A percentile compares a stretch with the other conserved stretches of the same genome.
These are phyloP conservation scores for Erannis defoliaria DNA, from an alignment of 2,888 invertebrate genomes.

Conservation along the genomic window DNA sequence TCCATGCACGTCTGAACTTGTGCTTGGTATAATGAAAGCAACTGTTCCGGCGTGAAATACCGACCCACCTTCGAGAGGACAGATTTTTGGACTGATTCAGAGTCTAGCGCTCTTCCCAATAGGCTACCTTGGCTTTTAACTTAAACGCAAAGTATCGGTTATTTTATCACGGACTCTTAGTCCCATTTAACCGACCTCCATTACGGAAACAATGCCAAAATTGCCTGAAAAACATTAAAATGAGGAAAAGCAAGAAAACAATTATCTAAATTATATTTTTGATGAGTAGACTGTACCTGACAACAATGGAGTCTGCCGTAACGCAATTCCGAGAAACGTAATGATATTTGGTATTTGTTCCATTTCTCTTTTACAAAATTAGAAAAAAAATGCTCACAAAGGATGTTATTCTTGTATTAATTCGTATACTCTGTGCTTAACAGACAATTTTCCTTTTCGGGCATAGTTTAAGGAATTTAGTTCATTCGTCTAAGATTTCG, in stretches of 20 bases:
- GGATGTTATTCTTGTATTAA: slow-evolving; percentile 42
- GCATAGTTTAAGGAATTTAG: not conserved
- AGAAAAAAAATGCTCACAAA: slow-evolving; percentile 40
- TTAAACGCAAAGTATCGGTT: slow-evolving; percentile 2
- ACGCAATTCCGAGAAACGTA: slow-evolving; percentile 39
- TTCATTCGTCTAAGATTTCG: not conserved
- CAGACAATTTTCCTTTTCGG: slow-evolving; percentile 14
- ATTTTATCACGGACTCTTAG: slow-evolving; percentile 1
- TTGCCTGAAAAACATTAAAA: slow-evolving; percentile 26
- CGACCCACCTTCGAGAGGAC: too few relatives aligned
- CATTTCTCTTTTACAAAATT: slow-evolving; percentile 39
- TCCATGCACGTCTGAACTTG: too few relatives aligned
- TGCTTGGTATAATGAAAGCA: too few relatives aligned
- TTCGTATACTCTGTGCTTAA: slow-evolving; percentile 31
- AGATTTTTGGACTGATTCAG: too few relatives aligned
- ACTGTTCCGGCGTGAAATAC: too few relatives aligned
- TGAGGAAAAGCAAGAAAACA: slow-evolving; percentile 30
- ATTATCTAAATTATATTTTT: slow-evolving; percentile 38
- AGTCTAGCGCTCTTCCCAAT: too few relatives aligned
- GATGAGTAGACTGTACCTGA: slow-evolving; percentile 35
- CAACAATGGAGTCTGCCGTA: slow-evolving; percentile 30
- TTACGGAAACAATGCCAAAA: slow-evolving; percentile 34
- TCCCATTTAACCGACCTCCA: slow-evolving; percentile 34
- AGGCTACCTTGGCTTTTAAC: too few relatives aligned
- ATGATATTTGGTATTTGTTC: slow-evolving; percentile 45